Evolutionary conservation across 2,797 vertebrate species (phyloP), one percentile per base, ranked within the genome.

Genomic region (Epinephelus coioides): DNA sequence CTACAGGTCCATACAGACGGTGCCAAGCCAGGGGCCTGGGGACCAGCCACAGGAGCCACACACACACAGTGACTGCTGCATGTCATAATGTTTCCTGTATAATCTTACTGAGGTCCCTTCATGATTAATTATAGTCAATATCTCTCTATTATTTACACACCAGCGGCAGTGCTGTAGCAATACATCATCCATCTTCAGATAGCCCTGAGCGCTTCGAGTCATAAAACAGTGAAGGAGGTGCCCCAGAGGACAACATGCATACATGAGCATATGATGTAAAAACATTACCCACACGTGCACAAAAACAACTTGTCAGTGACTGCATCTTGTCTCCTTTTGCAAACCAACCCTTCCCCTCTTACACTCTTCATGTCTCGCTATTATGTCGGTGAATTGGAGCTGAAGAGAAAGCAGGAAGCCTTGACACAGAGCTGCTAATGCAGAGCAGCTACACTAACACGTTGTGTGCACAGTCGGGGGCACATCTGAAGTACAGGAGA

Each of bases 301-400:
- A 80, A 73, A 81, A 77, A 82, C 73, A 87, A 88, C 86, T 80
- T 69, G 71, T 81, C 69, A 49, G 57, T 2, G 59, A 69, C 69
- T 56, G 64, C 64, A 50, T 79, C 81, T 78, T 3, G 54, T 68
- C 60, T 69, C 44, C 47, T 62, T 66, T 64, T 17, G 61, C 71
- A 76, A 53, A 50, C 40, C 23, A 8, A 6, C 21, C 57, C 12
- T 5, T 6, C 25, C 50, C 13, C 57, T 34, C 64, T 80, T 60
- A 76, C 78, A 68, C 74, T 83, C 82, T 81, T 55, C 44, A 82
- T 79, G 68, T 86, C 62, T 78, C 21, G 8, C 86, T 86, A 88
- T 94, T 95, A 80, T 92, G 89, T 74, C 59, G 80, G 89, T 85
- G 92, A 94, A 94, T 54, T 94, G 90, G 91, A 94, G 92, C 92